Evolutionary conservation across 2,797 vertebrate species (phyloP).

Genomic region (Melanotaenia boesemani): DNA sequence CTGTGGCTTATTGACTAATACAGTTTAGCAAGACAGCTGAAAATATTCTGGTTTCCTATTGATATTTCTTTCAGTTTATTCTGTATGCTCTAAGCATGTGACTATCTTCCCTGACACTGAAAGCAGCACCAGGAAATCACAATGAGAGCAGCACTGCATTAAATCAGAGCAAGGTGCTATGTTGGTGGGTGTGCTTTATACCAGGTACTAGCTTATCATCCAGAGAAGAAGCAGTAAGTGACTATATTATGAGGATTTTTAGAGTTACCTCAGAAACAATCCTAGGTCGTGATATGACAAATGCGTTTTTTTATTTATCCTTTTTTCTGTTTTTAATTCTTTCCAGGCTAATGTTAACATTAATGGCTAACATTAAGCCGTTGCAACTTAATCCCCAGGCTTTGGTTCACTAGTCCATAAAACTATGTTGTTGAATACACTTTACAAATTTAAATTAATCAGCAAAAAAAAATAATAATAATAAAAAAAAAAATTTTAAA

Average conservation of each 20-base stretch:
- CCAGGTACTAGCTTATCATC: constrained; percentile 18
- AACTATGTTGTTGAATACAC: no score
- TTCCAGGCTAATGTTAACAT: no score
- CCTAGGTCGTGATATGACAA: not conserved
- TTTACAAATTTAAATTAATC: no score
- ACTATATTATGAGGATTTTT: constrained; percentile 23
- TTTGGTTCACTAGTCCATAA: no score
- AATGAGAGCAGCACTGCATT: not conserved
- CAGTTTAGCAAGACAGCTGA: constrained; percentile 39
- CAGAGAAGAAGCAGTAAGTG: constrained; percentile 14
- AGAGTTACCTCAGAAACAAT: constrained; percentile 1
- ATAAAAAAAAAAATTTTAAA: no score
- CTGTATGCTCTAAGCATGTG: constrained; percentile 1
- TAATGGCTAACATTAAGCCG: no score
- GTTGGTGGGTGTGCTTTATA: constrained; percentile 11
- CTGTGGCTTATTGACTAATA: constrained; percentile 56
- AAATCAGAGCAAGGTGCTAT: constrained; percentile 11
- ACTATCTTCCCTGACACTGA: constrained; percentile 11
- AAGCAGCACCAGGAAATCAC: constrained; percentile 13
- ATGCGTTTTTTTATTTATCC: no score
- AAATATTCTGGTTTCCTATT: constrained; percentile 33
- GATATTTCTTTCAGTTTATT: constrained; percentile 5
- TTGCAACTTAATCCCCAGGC: no score
- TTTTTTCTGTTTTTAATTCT: no score
- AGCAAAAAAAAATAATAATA: no score